Conservation (phyloP, 92 coral and sea anemone species). For the Montipora capitata region DNA sequence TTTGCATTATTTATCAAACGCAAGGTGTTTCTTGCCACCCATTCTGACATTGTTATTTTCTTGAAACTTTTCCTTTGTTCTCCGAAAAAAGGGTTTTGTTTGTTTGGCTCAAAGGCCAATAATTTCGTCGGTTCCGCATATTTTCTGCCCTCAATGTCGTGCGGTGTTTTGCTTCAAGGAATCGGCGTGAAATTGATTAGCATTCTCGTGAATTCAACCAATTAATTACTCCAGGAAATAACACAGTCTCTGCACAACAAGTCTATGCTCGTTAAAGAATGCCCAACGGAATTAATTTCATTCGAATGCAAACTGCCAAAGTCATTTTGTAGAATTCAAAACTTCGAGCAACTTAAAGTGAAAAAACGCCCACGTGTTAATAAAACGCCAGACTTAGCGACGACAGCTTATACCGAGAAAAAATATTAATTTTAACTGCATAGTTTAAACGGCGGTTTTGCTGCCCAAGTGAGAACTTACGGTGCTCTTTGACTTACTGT, state of each 20-base stretch:
- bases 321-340: background rate
- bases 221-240: constrained; percentile 30
- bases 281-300: constrained; percentile 5
- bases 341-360: constrained; percentile 2
- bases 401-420: constrained; percentile 7
- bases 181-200: background rate
- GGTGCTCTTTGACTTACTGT: background rate
- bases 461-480: background rate
- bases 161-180: background rate
- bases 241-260: background rate
- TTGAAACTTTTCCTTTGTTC: background rate
- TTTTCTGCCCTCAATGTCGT: background rate
- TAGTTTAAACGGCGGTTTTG: background rate
- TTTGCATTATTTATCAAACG: constrained; percentile 52
- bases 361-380: constrained; percentile 22
- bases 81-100: background rate
- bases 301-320: background rate
- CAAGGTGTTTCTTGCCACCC: constrained; percentile 38
- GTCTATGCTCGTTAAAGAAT: background rate
- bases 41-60: constrained; percentile 7
- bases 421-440: background rate
- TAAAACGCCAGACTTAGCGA: constrained; percentile 19
- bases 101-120: background rate
- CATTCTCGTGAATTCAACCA: constrained; percentile 5
- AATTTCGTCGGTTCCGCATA: background rate